These are phyloP conservation scores for Megalops cyprinoides DNA, from an alignment of 2,797 vertebrate genomes.

Conservation along the genomic window DNA sequence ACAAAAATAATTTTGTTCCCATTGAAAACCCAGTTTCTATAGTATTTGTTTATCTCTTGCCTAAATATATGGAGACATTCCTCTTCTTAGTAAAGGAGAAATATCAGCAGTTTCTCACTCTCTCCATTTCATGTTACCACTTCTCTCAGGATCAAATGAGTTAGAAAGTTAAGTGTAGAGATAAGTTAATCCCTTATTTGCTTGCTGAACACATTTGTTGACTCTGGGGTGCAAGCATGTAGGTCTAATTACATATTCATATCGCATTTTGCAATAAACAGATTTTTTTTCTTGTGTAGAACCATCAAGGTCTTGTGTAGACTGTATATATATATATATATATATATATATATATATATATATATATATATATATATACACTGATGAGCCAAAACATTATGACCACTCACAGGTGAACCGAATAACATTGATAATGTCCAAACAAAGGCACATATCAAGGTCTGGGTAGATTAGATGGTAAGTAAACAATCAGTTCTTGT, in stretches of 20 bases:
- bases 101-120: conserved; percentile 64
- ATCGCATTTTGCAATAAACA: conserved; percentile 68
- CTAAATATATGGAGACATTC: conserved; percentile 57
- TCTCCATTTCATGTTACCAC: conserved; percentile 53
- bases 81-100: conserved; percentile 53
- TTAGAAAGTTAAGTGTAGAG: conserved; percentile 70
- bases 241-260: conserved; percentile 68
- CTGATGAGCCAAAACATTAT: no score
- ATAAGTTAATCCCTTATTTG: conserved; percentile 73
- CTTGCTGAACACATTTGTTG: conserved; percentile 77
- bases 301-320: conserved; percentile 64
- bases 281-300: conserved; percentile 56
- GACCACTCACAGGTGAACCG: no score
- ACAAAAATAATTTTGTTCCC: neutral
- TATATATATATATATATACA: no score
- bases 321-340: no score
- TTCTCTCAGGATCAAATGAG: conserved; percentile 65
- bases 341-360: no score
- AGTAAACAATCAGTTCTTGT: no score
- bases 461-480: no score
- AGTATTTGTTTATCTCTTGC: conserved; percentile 70
- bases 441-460: no score
- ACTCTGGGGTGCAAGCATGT: conserved; percentile 64
- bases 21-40: conserved; percentile 55
- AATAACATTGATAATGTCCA: no score